Percentiles rank a stretch among this genome's conserved stretches.
phyloP scores from a whole-genome alignment of 2,888 invertebrate genomes.

The Theodoxus fluviatilis region DNA sequence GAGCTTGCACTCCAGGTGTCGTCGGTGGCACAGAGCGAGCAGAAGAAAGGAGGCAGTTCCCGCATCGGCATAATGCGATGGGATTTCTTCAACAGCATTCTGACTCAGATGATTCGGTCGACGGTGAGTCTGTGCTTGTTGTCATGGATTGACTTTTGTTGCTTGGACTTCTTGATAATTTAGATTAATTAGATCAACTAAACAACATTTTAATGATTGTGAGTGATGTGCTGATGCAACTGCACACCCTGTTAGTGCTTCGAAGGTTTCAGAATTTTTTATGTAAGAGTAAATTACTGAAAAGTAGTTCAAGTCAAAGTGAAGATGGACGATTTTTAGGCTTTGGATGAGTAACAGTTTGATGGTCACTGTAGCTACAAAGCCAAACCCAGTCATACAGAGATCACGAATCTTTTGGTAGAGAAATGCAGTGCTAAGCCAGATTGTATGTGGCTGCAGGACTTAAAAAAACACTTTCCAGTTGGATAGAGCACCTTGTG shows the following conservation, averaged over 20 bases:
- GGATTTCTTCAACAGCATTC: conserved; percentile 51
- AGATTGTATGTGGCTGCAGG: too few species aligned
- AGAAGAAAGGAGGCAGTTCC: conserved; percentile 27
- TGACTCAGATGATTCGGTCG: conserved; percentile 59
- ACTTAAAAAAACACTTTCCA: too few species aligned
- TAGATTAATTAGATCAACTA: neutral
- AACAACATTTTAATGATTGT: too few species aligned
- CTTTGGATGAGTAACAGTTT: too few species aligned
- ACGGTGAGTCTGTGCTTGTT: conserved; percentile 54
- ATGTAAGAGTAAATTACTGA: neutral
- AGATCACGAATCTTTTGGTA: too few species aligned
- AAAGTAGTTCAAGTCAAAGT: neutral
- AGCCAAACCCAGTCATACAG: too few species aligned
- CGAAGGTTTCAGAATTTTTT: neutral
- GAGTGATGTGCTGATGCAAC: too few species aligned
- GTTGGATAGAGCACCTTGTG: too few species aligned
- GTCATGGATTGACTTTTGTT: too few species aligned
- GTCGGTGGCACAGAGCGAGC: conserved; percentile 31
- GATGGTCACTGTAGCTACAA: too few species aligned
- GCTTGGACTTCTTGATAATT: neutral
- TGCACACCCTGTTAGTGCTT: too few species aligned
- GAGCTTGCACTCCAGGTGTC: conserved; percentile 68
- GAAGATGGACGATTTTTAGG: neutral
- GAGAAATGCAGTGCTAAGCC: too few species aligned
- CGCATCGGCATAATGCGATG: conserved; percentile 47